Evolutionary conservation across 92 coral and sea anemone species (phyloP).

Genomic region (Parazoanthus atlanticus): DNA sequence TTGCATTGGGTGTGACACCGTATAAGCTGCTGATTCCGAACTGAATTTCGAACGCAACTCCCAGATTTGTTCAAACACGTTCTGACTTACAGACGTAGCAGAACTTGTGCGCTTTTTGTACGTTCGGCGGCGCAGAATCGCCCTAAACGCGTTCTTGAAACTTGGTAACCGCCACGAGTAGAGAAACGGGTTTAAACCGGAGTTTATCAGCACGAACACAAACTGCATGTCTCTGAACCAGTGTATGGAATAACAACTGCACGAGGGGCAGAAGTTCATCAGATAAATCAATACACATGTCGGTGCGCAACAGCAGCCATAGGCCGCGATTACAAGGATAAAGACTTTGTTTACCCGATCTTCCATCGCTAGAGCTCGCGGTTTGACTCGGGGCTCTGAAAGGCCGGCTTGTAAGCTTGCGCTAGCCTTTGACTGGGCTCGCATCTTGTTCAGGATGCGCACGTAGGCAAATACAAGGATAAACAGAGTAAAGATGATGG

Average conservation of each 20-base stretch:
- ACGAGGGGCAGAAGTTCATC: conserved; percentile 77
- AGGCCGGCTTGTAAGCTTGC: conserved; percentile 13
- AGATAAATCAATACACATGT: conserved; percentile 73
- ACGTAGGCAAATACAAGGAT: conserved; percentile 63
- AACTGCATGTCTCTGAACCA: conserved; percentile 89
- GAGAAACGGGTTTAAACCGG: conserved; percentile 68
- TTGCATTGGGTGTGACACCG: not conserved
- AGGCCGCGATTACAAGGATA: conserved; percentile 54
- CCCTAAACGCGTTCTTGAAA: conserved; percentile 60
- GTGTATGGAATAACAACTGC: conserved; percentile 73
- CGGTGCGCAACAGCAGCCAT: conserved; percentile 72
- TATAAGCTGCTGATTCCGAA: not conserved
- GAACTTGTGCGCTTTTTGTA: not conserved
- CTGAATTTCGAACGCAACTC: conserved; percentile 13
- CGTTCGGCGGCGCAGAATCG: conserved; percentile 18
- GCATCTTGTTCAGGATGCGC: conserved; percentile 52
- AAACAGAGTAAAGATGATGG: conserved; percentile 57
- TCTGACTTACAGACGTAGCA: conserved; percentile 8
- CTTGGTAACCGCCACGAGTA: conserved; percentile 76
- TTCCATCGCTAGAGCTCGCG: conserved; percentile 41
- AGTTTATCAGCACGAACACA: conserved; percentile 70
- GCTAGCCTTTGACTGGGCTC: conserved; percentile 3
- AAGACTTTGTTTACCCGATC: conserved; percentile 56
- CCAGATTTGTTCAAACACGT: conserved; percentile 1
- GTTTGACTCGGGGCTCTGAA: not conserved